phyloP scores from a whole-genome alignment of 2,888 invertebrate species.

The Synergus gifuensis region DNA sequence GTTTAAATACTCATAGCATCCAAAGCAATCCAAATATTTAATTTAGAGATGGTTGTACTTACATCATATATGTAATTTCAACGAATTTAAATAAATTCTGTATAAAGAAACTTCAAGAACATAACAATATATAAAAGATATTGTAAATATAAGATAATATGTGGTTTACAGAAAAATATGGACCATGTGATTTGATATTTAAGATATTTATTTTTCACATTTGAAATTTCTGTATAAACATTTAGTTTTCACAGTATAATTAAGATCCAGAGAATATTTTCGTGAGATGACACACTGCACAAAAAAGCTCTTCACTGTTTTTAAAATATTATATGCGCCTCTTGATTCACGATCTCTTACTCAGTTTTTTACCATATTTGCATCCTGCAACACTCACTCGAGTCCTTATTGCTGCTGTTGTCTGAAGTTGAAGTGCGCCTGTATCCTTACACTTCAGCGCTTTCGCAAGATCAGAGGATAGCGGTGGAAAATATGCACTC shows the following conservation, averaged over 20 bases:
- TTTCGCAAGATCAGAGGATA: slow-evolving; percentile 57
- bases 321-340: background rate
- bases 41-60: no score
- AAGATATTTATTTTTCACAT: no score
- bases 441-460: slow-evolving; percentile 51
- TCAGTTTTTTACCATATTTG: slow-evolving; percentile 47
- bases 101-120: no score
- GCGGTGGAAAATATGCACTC: slow-evolving; percentile 55
- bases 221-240: no score
- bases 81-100: no score
- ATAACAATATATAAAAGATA: no score
- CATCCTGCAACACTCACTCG: slow-evolving; percentile 50
- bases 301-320: background rate
- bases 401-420: slow-evolving; percentile 49
- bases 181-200: no score
- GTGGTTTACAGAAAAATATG: no score
- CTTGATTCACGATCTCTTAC: slow-evolving; percentile 33
- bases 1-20: no score
- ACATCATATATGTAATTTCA: no score
- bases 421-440: slow-evolving; percentile 53
- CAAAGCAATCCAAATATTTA: no score
- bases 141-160: no score
- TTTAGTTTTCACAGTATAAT: background rate
- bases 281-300: background rate
- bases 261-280: slow-evolving; percentile 2